Conservation (phyloP, 2,888 invertebrate species). For the Papilio gigon region DNA sequence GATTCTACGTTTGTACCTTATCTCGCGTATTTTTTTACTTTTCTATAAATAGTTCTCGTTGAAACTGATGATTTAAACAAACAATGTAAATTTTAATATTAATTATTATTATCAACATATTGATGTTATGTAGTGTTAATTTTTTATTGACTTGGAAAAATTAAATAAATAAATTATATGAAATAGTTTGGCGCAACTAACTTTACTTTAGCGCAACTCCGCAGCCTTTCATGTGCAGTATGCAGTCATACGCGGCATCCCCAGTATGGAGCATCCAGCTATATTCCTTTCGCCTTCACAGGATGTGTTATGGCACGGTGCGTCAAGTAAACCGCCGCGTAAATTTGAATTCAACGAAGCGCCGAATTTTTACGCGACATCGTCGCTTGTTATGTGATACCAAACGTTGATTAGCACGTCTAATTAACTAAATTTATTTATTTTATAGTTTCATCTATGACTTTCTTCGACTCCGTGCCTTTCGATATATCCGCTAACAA, state of each 20-base stretch:
- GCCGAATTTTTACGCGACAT: slow-evolving; percentile 53
- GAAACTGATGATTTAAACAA: too few species aligned
- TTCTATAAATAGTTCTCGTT: too few species aligned
- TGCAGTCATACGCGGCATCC: slow-evolving; percentile 3
- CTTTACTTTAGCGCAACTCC: slow-evolving; percentile 86
- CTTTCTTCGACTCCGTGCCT: slow-evolving; percentile 49
- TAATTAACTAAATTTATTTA: slow-evolving; percentile 53
- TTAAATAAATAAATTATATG: too few species aligned
- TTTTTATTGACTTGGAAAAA: too few species aligned
- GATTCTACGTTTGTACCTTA: too few species aligned
- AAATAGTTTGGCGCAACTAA: too few species aligned
- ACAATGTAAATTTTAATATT: too few species aligned
- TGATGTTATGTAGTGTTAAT: too few species aligned
- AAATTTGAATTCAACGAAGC: slow-evolving; percentile 54
- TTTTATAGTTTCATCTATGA: slow-evolving; percentile 52
- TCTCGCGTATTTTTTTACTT: too few species aligned
- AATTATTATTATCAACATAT: too few species aligned
- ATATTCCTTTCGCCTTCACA: slow-evolving; percentile 53
- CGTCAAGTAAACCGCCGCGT: slow-evolving; percentile 52
- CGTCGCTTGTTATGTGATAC: slow-evolving; percentile 46
- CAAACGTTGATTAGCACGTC: slow-evolving; percentile 56
- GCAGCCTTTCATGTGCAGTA: slow-evolving; percentile 89
- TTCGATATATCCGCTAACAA: slow-evolving; percentile 54
- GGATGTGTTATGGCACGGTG: slow-evolving; percentile 53
- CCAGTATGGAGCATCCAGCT: slow-evolving; percentile 38